Percentiles rank a stretch among this genome's conserved stretches.
Conservation (phyloP, 2,888 invertebrate genomes). For the Gisinianus flammeolus region DNA sequence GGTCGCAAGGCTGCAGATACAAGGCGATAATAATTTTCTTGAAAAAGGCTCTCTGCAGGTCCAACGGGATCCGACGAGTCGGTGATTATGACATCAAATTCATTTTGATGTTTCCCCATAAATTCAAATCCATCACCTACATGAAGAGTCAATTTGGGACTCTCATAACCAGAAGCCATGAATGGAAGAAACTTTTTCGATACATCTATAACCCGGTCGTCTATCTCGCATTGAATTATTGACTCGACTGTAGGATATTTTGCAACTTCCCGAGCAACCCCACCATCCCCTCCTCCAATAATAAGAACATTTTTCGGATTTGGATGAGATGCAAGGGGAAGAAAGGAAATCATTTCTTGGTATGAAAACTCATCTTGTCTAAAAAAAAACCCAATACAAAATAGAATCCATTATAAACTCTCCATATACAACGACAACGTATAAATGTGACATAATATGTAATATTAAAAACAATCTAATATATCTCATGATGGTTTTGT, state of each 20-base stretch:
- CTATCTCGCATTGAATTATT: slow-evolving; percentile 94
- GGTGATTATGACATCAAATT: slow-evolving; percentile 97
- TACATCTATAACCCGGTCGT: slow-evolving; percentile 85
- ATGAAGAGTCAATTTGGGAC: slow-evolving; percentile 80
- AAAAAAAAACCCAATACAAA: too few species aligned
- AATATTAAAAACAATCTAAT: too few species aligned
- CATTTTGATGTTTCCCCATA: slow-evolving; percentile 80
- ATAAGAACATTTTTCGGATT: slow-evolving; percentile 78
- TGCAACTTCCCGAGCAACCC: slow-evolving; percentile 91
- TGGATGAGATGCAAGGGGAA: slow-evolving; percentile 89
- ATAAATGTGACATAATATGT: too few species aligned
- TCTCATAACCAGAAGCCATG: slow-evolving; percentile 86
- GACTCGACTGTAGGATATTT: slow-evolving; percentile 89
- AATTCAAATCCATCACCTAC: slow-evolving; percentile 95
- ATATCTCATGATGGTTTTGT: too few species aligned
- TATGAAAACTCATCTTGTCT: slow-evolving; percentile 95
- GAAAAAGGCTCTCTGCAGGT: slow-evolving; percentile 74
- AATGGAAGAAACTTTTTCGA: slow-evolving; percentile 87
- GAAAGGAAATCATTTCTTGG: slow-evolving; percentile 96
- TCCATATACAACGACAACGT: too few species aligned
- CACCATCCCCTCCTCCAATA: slow-evolving; percentile 98
- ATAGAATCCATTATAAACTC: too few species aligned
- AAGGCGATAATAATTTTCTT: slow-evolving; percentile 81
- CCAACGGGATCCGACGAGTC: slow-evolving; percentile 94
- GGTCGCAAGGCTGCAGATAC: slow-evolving; percentile 83